phyloP scores from a whole-genome alignment of 2,888 invertebrate species.

The Archaeoteleia sp. region DNA sequence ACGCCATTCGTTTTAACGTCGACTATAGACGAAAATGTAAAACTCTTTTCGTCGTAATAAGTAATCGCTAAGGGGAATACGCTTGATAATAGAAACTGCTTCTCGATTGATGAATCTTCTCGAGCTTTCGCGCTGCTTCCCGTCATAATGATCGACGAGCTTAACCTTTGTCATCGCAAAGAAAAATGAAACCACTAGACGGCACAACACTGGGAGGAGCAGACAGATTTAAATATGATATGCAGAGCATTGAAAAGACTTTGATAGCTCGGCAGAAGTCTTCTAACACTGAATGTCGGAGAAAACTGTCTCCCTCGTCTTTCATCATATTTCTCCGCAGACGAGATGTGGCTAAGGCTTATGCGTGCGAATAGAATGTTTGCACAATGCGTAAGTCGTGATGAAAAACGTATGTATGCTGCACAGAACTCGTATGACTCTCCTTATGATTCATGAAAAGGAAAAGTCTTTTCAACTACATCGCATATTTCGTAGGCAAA shows the following conservation, averaged over 20 bases:
- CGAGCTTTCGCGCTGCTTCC: background rate
- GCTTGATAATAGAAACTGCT: background rate
- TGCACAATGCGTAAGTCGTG: slow-evolving; percentile 15
- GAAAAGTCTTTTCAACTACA: too few species aligned
- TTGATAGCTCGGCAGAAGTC: slow-evolving; percentile 23
- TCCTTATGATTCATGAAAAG: slow-evolving; percentile 6
- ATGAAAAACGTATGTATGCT: slow-evolving; percentile 19
- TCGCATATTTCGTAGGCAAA: too few species aligned
- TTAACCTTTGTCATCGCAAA: slow-evolving; percentile 18
- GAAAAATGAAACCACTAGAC: slow-evolving; percentile 19
- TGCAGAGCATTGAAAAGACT: slow-evolving; percentile 35
- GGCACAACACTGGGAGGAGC: slow-evolving; percentile 1
- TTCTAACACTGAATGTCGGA: slow-evolving; percentile 21
- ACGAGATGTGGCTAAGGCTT: slow-evolving; percentile 1
- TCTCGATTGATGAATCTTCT: slow-evolving; percentile 11
- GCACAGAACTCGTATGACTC: slow-evolving; percentile 10
- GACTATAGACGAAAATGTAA: background rate
- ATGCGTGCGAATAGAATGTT: slow-evolving; percentile 26
- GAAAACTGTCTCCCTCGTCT: slow-evolving; percentile 33
- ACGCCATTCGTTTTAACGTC: too few species aligned
- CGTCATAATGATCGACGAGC: slow-evolving; percentile 28
- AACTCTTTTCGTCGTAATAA: background rate
- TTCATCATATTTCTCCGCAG: slow-evolving; percentile 20
- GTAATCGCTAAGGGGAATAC: background rate
- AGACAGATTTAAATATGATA: slow-evolving; percentile 39